Percentiles rank a stretch among this genome's conserved stretches.
phyloP scores from a whole-genome alignment of 1,140 invertebrate species.

The Pinna nobilis region DNA sequence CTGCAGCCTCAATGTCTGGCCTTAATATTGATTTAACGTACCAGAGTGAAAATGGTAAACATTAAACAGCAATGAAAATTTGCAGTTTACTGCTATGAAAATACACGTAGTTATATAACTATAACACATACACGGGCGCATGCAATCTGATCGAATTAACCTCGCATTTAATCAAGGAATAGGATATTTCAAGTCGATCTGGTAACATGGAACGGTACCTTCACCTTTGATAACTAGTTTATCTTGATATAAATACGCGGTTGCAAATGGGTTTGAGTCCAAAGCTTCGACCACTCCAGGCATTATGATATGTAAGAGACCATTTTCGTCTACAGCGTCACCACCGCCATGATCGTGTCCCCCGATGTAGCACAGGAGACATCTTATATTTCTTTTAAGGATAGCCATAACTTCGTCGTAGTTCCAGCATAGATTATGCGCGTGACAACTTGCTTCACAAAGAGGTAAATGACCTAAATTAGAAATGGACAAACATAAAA shows the following conservation, averaged over 20 bases:
- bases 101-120: too few relatives aligned
- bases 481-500: conserved; percentile 25
- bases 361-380: conserved; percentile 62
- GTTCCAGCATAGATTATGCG: conserved; percentile 64
- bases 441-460: conserved; percentile 50
- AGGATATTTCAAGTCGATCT: conserved; percentile 43
- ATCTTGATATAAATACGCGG: conserved; percentile 62
- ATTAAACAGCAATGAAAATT: too few relatives aligned
- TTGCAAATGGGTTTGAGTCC: conserved; percentile 63
- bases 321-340: conserved; percentile 57
- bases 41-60: too few relatives aligned
- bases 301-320: conserved; percentile 65
- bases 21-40: too few relatives aligned
- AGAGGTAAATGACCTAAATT: conserved; percentile 68
- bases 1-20: too few relatives aligned
- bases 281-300: conserved; percentile 67
- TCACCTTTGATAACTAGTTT: conserved; percentile 49
- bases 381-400: conserved; percentile 46
- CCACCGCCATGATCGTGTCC: conserved; percentile 69
- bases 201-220: conserved; percentile 40
- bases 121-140: too few relatives aligned
- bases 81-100: too few relatives aligned
- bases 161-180: too few relatives aligned
- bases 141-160: too few relatives aligned
- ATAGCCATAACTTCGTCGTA: conserved; percentile 60